Evolutionary conservation across 2,888 invertebrate species (phyloP).

Genomic region (Eilema depressum): DNA sequence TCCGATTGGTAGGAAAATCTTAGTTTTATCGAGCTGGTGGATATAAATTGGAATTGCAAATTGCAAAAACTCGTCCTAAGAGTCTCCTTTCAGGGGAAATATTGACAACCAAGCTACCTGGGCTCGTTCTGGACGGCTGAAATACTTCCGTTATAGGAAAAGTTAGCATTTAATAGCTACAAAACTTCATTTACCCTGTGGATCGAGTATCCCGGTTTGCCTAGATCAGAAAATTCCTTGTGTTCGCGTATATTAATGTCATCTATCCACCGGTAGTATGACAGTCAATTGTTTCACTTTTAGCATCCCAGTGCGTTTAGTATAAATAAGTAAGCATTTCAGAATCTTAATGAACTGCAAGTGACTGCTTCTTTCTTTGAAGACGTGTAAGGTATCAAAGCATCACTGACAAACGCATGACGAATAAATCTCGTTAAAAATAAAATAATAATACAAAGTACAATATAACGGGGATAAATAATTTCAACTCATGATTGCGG

Average conservation of each 20-base stretch:
- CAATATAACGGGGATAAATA: neutral
- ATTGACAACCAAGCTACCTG: neutral
- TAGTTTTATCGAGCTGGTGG: neutral
- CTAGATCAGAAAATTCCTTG: too few species aligned
- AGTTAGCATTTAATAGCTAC: too few species aligned
- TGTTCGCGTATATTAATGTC: too few species aligned
- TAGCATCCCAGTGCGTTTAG: slow-evolving; percentile 26
- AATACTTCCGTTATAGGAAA: too few species aligned
- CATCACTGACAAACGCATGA: slow-evolving; percentile 9
- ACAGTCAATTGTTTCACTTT: slow-evolving; percentile 18
- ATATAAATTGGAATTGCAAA: too few species aligned
- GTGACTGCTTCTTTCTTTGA: slow-evolving; percentile 23
- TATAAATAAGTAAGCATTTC: slow-evolving; percentile 20
- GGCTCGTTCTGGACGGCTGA: too few species aligned
- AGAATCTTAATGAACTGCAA: slow-evolving; percentile 32
- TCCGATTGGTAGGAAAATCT: neutral
- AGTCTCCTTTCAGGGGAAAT: neutral
- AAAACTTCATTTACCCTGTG: too few species aligned
- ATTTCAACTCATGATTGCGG: slow-evolving; percentile 6
- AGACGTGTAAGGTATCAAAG: slow-evolving; percentile 27
- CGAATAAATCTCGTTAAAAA: neutral
- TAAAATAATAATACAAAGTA: too few species aligned
- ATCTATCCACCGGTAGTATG: too few species aligned
- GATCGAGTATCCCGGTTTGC: too few species aligned
- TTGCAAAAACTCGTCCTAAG: too few species aligned